Percentiles rank a stretch among this genome's conserved stretches.
Conservation (phyloP, 2,888 invertebrate species). For the Teleogryllus oceanicus region DNA sequence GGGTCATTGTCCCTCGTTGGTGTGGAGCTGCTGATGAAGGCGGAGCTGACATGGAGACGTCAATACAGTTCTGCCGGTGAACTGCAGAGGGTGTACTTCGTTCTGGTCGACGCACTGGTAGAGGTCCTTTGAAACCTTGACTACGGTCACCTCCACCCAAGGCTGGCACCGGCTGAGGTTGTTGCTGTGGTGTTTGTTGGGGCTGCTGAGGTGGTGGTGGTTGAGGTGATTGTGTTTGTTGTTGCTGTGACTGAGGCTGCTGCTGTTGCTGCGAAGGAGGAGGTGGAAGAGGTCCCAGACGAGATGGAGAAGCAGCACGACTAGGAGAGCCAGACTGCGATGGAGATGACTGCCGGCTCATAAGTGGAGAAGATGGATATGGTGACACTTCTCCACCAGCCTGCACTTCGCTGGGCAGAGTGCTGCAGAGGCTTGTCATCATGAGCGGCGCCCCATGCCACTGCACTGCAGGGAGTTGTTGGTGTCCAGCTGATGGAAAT, state of each 20-base stretch:
- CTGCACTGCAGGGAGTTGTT: conserved; percentile 30
- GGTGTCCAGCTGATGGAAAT: conserved; percentile 35
- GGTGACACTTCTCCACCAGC: conserved; percentile 41
- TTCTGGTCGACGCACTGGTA: conserved; percentile 40
- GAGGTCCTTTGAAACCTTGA: conserved; percentile 31
- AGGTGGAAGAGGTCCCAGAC: conserved; percentile 52
- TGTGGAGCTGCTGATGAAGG: conserved; percentile 40
- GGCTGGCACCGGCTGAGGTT: neutral
- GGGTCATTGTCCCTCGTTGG: conserved; percentile 41
- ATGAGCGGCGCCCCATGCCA: conserved; percentile 27
- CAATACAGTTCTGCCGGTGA: conserved; percentile 43
- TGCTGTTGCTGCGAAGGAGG: conserved; percentile 40
- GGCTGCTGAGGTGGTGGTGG: conserved; percentile 47
- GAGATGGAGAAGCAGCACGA: conserved; percentile 64
- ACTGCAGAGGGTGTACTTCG: conserved; percentile 40
- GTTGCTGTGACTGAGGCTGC: too few relatives aligned
- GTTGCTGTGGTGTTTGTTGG: too few relatives aligned
- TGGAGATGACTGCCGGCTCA: conserved; percentile 71
- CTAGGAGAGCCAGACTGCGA: conserved; percentile 59
- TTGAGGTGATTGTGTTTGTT: too few relatives aligned
- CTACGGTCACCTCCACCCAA: neutral
- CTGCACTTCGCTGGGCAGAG: conserved; percentile 44
- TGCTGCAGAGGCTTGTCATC: conserved; percentile 44
- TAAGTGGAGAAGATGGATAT: conserved; percentile 61
- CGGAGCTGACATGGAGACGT: conserved; percentile 37